A percentile compares a stretch with the other conserved stretches of the same genome.
phyloP scores from a whole-genome alignment of 2,888 invertebrate genomes.

The Cylindroiulus punctatus region DNA sequence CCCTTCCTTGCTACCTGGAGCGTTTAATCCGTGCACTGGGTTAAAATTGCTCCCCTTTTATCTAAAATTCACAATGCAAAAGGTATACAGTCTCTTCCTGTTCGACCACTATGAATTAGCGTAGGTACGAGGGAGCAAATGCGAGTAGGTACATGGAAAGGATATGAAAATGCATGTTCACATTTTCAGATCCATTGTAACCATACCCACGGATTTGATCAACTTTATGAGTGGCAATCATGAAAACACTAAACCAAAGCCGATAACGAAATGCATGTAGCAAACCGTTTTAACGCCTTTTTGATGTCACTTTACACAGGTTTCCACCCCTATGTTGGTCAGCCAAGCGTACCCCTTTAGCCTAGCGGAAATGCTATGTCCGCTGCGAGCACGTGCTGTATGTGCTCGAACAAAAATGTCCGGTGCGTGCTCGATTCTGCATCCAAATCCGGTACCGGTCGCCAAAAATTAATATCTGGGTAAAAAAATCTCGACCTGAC shows the following conservation, averaged over 20 bases:
- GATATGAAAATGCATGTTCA: background rate
- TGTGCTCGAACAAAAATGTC: background rate
- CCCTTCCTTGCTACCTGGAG: constrained; percentile 19
- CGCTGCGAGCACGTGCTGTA: constrained; percentile 17
- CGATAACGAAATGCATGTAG: constrained; percentile 8
- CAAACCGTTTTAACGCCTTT: background rate
- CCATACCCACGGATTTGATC: background rate
- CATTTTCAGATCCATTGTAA: too few relatives aligned
- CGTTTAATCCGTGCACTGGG: constrained; percentile 1
- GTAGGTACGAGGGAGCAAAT: background rate
- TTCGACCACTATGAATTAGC: background rate
- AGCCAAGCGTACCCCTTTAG: background rate
- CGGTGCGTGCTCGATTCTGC: constrained; percentile 5
- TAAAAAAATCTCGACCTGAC: background rate
- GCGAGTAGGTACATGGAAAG: background rate
- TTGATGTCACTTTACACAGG: constrained; percentile 4
- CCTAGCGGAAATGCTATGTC: constrained; percentile 15
- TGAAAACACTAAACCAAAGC: background rate
- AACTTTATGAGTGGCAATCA: background rate
- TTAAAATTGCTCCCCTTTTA: constrained; percentile 14
- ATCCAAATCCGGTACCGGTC: constrained; percentile 16
- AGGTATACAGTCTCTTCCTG: background rate
- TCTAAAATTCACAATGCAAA: constrained; percentile 4
- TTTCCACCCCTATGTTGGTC: background rate
- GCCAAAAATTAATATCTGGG: background rate